Conservation (phyloP, 2,113 vertebrate genomes). For the Sylvilagus bachmani region DNA sequence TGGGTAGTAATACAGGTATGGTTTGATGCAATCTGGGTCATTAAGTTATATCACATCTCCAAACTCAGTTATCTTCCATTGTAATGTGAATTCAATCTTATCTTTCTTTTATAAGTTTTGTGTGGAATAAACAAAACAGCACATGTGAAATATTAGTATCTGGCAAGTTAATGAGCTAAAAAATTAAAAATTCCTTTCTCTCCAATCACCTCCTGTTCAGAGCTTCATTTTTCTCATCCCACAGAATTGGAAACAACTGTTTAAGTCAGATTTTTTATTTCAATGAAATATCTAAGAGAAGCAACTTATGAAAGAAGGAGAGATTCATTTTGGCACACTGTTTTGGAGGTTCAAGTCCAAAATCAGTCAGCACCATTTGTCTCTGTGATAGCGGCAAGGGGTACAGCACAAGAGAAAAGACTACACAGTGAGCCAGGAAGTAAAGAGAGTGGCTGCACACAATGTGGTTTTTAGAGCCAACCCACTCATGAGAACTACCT, state of each 20-base stretch:
- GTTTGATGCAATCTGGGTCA: neutral
- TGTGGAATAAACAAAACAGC: neutral
- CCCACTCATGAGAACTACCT: no score
- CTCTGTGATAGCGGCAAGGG: no score
- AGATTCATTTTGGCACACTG: no score
- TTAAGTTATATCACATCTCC: neutral
- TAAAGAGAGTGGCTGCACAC: no score
- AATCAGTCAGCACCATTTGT: no score
- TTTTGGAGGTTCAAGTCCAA: no score
- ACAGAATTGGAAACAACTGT: neutral
- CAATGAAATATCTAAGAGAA: no score
- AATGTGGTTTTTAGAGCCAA: no score
- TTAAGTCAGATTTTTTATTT: no score
- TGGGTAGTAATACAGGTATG: neutral
- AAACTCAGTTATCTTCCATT: conserved; percentile 34
- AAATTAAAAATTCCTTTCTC: neutral
- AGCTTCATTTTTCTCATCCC: neutral
- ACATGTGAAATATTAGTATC: neutral
- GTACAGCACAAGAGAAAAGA: no score
- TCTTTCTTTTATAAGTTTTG: neutral
- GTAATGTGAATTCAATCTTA: neutral
- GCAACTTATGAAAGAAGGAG: no score
- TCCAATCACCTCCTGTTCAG: neutral
- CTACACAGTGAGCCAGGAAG: no score
- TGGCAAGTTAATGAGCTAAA: neutral